Percentiles rank a stretch among this genome's conserved stretches.
These are phyloP conservation scores for Pelmatolapia mariae DNA, from an alignment of 2,113 vertebrate genomes.

Conservation along the genomic window DNA sequence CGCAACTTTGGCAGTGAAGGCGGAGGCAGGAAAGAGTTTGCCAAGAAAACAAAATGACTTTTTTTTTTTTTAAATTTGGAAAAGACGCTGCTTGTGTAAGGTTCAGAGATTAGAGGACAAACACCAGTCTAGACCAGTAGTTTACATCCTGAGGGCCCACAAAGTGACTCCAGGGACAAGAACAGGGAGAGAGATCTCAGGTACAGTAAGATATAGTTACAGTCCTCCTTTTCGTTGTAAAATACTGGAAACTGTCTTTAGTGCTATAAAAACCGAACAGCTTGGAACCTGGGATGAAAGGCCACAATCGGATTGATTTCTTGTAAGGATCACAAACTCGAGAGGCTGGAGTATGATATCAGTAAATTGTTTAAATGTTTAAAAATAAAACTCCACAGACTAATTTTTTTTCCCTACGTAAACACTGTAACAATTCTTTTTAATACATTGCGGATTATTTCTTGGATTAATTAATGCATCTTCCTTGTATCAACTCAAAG, in stretches of 20 bases:
- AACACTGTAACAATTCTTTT: not conserved
- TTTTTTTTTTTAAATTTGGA: not conserved
- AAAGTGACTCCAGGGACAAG: not conserved
- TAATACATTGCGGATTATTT: not conserved
- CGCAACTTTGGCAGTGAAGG: constrained; percentile 74
- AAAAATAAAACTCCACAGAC: not conserved
- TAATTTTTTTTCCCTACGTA: not conserved
- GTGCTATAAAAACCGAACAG: not conserved
- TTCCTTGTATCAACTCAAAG: not conserved
- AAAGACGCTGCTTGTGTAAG: not conserved
- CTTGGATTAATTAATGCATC: not conserved
- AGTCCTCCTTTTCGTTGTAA: not conserved
- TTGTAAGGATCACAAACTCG: not conserved
- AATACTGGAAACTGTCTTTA: not conserved
- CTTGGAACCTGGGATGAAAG: not conserved
- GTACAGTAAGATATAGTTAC: not conserved
- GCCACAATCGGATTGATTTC: not conserved
- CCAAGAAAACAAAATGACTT: constrained; percentile 47
- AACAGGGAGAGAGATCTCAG: not conserved
- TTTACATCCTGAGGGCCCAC: not conserved
- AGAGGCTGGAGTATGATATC: not conserved
- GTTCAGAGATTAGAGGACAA: not conserved
- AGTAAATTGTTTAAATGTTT: not conserved
- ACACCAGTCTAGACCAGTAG: not conserved
- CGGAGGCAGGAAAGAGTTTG: constrained; percentile 81